A percentile compares a stretch with the other conserved stretches of the same genome.
Conservation (phyloP, 2,888 invertebrate species). For the Clostera curtula region DNA sequence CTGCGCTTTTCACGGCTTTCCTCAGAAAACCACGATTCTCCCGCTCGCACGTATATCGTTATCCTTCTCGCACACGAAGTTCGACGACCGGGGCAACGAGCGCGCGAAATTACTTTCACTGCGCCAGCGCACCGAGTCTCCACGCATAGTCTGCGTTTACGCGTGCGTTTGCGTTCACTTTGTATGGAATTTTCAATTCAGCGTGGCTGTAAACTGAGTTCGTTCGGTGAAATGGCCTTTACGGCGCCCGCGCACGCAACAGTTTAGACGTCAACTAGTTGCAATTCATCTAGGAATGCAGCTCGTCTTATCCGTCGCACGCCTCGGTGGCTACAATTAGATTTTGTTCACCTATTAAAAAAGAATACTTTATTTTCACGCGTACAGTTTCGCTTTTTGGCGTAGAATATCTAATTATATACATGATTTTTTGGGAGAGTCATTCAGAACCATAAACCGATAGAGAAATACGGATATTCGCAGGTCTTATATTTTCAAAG, state of each 20-base stretch:
- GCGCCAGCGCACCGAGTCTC: slow-evolving; percentile 61
- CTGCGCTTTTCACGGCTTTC: slow-evolving; percentile 59
- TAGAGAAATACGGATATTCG: too few species aligned
- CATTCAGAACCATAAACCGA: too few species aligned
- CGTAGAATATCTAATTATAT: too few species aligned
- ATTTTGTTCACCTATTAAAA: too few species aligned
- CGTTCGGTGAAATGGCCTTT: slow-evolving; percentile 46
- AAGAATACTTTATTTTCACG: too few species aligned
- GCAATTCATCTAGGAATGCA: slow-evolving; percentile 60
- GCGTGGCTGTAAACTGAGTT: slow-evolving; percentile 37
- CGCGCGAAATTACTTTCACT: slow-evolving; percentile 75
- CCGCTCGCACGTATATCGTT: slow-evolving; percentile 30
- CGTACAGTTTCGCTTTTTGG: too few species aligned
- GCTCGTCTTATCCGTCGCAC: slow-evolving; percentile 28
- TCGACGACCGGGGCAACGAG: slow-evolving; percentile 70
- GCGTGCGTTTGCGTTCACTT: slow-evolving; percentile 48
- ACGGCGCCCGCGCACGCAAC: slow-evolving; percentile 27
- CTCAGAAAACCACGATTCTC: slow-evolving; percentile 51
- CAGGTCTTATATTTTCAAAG: too few species aligned
- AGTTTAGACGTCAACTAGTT: slow-evolving; percentile 42
- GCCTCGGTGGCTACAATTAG: slow-evolving; percentile 18
- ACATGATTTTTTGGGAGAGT: too few species aligned
- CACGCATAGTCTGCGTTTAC: slow-evolving; percentile 40
- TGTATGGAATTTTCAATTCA: slow-evolving; percentile 32
- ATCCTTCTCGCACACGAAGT: slow-evolving; percentile 44